Percentiles rank a stretch among this genome's conserved stretches.
phyloP scores from a whole-genome alignment of 2,888 invertebrate species.

The Heliconius charithonia region DNA sequence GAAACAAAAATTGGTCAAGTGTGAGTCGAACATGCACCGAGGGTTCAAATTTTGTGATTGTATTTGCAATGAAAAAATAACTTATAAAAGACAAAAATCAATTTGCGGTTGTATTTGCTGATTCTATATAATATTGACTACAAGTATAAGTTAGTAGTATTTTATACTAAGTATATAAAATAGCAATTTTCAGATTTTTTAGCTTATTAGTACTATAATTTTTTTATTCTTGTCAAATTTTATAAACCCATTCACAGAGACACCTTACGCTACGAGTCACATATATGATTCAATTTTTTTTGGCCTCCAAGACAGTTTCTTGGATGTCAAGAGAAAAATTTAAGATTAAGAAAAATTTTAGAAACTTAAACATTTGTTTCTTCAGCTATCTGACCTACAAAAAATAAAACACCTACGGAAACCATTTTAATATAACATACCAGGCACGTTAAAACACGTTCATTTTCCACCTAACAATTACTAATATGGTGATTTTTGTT shows the following conservation, averaged over 20 bases:
- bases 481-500: slow-evolving; percentile 63
- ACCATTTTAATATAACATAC: slow-evolving; percentile 16
- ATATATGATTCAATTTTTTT: too few species aligned
- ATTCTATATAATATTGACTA: not conserved
- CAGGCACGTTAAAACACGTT: slow-evolving; percentile 42
- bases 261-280: too few species aligned
- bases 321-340: too few species aligned
- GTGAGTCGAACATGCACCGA: not conserved
- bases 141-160: not conserved
- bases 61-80: not conserved
- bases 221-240: too few species aligned
- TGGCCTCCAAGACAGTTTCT: too few species aligned
- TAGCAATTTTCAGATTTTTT: too few species aligned
- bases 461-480: slow-evolving; percentile 54
- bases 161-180: not conserved
- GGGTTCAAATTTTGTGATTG: not conserved
- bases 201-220: too few species aligned
- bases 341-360: too few species aligned
- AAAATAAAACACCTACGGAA: not conserved
- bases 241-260: too few species aligned
- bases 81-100: not conserved
- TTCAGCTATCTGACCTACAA: not conserved
- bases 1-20: not conserved
- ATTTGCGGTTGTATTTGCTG: not conserved
- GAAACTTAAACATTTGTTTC: too few species aligned